Evolutionary conservation across 2,797 vertebrate species (phyloP).

Genomic region (Pterois miles): DNA sequence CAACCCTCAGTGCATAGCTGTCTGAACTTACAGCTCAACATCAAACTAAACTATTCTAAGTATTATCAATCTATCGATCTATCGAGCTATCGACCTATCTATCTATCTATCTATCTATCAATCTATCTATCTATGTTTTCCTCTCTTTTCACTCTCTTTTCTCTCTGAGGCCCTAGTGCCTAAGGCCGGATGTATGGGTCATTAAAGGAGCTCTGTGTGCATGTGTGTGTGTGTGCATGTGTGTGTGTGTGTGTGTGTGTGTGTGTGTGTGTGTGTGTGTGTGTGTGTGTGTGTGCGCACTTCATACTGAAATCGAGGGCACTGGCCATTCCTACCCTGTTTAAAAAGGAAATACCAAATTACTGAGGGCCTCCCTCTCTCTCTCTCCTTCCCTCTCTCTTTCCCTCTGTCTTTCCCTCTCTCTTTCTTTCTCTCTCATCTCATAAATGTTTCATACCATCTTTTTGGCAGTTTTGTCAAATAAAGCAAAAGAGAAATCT

Average conservation of each 20-base stretch:
- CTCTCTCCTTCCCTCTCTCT: slow-evolving; percentile 1
- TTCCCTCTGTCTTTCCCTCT: slow-evolving; percentile 15
- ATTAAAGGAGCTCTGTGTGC: slow-evolving; percentile 60
- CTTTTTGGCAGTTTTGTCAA: slow-evolving; percentile 15
- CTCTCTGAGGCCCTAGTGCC: slow-evolving; percentile 42
- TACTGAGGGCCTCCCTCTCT: slow-evolving; percentile 62
- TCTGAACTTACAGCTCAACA: slow-evolving; percentile 30
- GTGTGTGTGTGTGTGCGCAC: slow-evolving; percentile 12
- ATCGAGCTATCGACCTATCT: background rate
- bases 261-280: slow-evolving; percentile 24
- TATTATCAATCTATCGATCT: slow-evolving; percentile 1
- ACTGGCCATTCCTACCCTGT: slow-evolving; percentile 65
- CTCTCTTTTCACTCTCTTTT: background rate
- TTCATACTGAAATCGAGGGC: slow-evolving; percentile 54
- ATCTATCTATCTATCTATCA: background rate
- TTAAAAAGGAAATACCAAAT: slow-evolving; percentile 82
- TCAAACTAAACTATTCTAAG: background rate
- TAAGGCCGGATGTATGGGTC: slow-evolving; percentile 71
- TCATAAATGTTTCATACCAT: slow-evolving; percentile 5
- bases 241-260: slow-evolving; percentile 27
- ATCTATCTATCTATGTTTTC: background rate
- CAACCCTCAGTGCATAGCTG: slow-evolving; percentile 47
- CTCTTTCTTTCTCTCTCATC: slow-evolving; percentile 4
- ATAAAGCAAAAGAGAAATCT: background rate
- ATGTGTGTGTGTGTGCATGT: slow-evolving; percentile 28